A percentile compares a stretch with the other conserved stretches of the same genome.
Conservation (phyloP, 2,113 vertebrate species). For the Synchiropus splendidus region DNA sequence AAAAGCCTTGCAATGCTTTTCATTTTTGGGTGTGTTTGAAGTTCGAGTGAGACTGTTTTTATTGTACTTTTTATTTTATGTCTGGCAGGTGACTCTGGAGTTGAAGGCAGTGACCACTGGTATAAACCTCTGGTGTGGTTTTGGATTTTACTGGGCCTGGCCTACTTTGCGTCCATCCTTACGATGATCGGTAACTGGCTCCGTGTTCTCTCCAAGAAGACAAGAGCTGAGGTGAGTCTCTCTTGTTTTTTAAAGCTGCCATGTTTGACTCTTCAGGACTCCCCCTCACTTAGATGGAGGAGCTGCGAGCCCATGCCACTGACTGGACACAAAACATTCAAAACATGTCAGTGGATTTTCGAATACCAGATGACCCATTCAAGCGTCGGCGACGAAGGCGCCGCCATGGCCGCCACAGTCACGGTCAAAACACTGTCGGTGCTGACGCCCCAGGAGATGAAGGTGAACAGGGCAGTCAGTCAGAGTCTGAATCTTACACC, state of each 20-base stretch:
- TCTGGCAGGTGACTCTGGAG: conserved; percentile 55
- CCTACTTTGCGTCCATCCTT: conserved; percentile 85
- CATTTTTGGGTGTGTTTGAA: too few relatives aligned
- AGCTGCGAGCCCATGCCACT: conserved; percentile 77
- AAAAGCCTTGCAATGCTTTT: too few relatives aligned
- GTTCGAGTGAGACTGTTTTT: too few relatives aligned
- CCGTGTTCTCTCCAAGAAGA: conserved; percentile 78
- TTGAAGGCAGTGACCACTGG: conserved; percentile 56
- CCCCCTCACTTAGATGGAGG: conserved; percentile 72
- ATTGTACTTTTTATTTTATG: too few relatives aligned
- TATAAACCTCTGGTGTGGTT: conserved; percentile 88
- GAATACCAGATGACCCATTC: conserved; percentile 68
- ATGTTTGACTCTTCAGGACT: conserved; percentile 1
- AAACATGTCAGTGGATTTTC: conserved; percentile 74
- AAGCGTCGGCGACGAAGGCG: conserved; percentile 47
- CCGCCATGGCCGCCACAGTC: conserved; percentile 40
- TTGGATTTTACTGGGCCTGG: conserved; percentile 84
- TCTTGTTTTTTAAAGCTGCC: background rate
- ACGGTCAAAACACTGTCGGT: conserved; percentile 26
- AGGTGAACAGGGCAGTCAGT: conserved; percentile 16
- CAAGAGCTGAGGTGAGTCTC: conserved; percentile 67
- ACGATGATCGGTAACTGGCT: conserved; percentile 89
- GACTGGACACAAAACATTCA: conserved; percentile 80
- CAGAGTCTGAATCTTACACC: conserved; percentile 51
- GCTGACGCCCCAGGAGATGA: conserved; percentile 20